A percentile compares a stretch with the other conserved stretches of the same genome.
These are phyloP conservation scores for Poecilia picta DNA, from an alignment of 2,797 vertebrate species.

Conservation along the genomic window DNA sequence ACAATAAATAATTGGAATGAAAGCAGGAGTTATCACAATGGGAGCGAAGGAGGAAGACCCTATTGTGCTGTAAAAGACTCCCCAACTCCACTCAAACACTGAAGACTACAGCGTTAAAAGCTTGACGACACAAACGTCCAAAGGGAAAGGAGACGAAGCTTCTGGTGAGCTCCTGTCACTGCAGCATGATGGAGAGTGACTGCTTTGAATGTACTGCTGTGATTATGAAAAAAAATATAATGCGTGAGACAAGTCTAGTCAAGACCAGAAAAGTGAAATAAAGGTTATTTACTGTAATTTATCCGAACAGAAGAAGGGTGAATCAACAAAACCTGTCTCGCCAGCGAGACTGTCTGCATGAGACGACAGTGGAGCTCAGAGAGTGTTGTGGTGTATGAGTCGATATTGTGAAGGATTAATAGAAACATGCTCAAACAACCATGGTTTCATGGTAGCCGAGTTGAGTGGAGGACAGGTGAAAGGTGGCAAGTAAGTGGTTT, in stretches of 20 bases:
- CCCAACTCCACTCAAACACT: not conserved
- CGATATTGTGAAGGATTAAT: not conserved
- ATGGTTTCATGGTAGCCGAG: not conserved
- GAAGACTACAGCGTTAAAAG: not conserved
- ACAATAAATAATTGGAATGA: not conserved
- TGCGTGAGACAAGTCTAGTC: not conserved
- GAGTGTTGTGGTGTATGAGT: not conserved
- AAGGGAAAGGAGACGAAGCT: not conserved
- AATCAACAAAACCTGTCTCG: not conserved
- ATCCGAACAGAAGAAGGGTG: not conserved
- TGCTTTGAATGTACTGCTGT: not conserved
- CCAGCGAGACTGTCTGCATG: not conserved
- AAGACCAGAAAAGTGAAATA: not conserved
- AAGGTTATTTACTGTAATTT: not conserved
- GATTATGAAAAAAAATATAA: not conserved
- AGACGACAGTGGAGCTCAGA: not conserved
- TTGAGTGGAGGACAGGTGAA: not conserved
- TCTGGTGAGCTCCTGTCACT: not conserved
- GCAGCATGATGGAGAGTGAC: not conserved
- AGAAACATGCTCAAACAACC: not conserved
- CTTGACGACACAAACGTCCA: conserved; percentile 3
- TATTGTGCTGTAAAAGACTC: not conserved
- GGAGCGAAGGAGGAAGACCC: not conserved
- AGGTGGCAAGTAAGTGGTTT: not conserved
- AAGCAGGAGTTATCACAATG: not conserved